Base-by-base conservation (phyloP, 2,113 vertebrate species). In the Hypanus sabinus region DNA sequence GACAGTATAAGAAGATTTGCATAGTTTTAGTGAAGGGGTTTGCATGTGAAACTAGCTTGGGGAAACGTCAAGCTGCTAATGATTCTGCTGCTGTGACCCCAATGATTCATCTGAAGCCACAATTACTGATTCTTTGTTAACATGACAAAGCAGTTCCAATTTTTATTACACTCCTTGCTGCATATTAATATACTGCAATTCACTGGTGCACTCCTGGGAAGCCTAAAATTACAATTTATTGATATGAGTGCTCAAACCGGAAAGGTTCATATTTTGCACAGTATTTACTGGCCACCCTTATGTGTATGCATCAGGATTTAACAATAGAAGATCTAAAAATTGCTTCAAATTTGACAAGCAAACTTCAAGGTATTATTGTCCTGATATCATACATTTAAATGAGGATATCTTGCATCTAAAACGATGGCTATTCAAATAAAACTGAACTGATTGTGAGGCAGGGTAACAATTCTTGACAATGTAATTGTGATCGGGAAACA, bases 91-190 rank as follows among this genome's bases (percentile, higher is more conserved):
- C 9, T 5, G 11, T 55, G 70, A 73, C 62, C 91, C 22, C 22
- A 71, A 92, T 5, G 70, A 73, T 30, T 93, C 22, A 55, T 55
- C 36, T 93, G 70, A 75, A 93, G 73, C 70, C 38, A 46, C 68
- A 73, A 46, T 93, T 73, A 93, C 68, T 27, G 38, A 73, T 93
- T 93, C 91, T 73, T 71, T 55, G 65, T 93, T 93, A 93, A 38
- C 91, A 75, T 93, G 91, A 73, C 68, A 93, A 55, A 93, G 70
- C 91, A 75, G 70, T 73, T 93, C 68, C 68, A 93, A 73, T 55
- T 93, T 93, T 73, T 93, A 93, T 73, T 73, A 70, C 91, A 93
- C 91, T 27, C 46, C 91, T 93, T 46, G 55, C 38, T 93, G 91
- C 70, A 93, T 46, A 93, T 93, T 75, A 93, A 93, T 93, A 93